Evolutionary conservation across 2,888 invertebrate genomes (phyloP), one percentile per base, ranked within the genome.

Genomic region (Blastobasis lacticolella): DNA sequence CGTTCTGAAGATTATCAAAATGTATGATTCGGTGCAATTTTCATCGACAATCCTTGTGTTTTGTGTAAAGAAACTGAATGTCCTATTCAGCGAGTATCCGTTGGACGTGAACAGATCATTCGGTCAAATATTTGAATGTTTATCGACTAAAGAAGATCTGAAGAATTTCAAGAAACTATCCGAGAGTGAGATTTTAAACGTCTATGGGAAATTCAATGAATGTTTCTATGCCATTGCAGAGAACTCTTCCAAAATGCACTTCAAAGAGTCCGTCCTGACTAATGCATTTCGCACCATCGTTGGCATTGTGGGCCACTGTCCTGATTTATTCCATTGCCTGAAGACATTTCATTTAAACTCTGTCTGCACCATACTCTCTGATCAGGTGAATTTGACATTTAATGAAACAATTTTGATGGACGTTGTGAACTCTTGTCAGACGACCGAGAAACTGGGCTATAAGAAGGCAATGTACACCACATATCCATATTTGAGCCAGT

Each of bases 141-240:
- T 86, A 1, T 54, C 63, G 0, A 50, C 41, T 0, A 78, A 75
- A 52, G 66, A 54, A n/a, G 75, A 78, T 58, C 52, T 71, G 7
- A 67, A 60, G 10, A 10, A 45, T 0, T 74, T 85, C 5, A 78
- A 74, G 42, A 71, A 64, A 4, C 40, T 81, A 5, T 50, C 58
- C 0, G 73, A 74, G 0, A 69, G 65, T 36, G 74, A 75, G 1
- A 4, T 60, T 0, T 46, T 72, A 4, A 77, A 78, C 46, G 49
- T 86, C 4, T 87, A 80, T 49, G 49, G 62, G 0, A 84, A 80
- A 57, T 67, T 85, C 1, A 77, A 64, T 53, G 83, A 88, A 48
- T 80, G 79, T 55, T 57, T 85, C 2, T 79, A 75, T 54, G 69
- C 78, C 0, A 57, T 85, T 0, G 69, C 71, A 1, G 86, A 86